Base-by-base conservation (phyloP, 1,140 invertebrate genomes). In the Streblospio benedicti region DNA sequence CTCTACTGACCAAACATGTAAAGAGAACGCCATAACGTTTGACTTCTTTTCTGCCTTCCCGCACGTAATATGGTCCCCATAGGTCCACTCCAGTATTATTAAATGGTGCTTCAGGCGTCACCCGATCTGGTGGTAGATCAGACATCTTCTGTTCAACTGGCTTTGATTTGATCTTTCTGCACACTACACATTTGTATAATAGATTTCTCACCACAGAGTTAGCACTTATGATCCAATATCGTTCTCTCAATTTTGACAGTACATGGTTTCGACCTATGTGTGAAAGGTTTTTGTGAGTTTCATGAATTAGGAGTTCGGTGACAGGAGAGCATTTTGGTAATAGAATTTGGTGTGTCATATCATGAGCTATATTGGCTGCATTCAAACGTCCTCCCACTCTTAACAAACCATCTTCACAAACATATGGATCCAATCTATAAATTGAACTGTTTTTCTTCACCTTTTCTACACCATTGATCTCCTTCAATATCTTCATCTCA, bases 11-110 rank as follows among this genome's bases (percentile, higher is more conserved):
- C 47, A 67, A 23, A 44, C 62, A 68, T 14, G 62, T 66, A 44
- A 70, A 49, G 30, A 69, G 45, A 9, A 67, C 35, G 38, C 64
- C 65, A 58, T 47, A 59, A 30, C 27, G 45, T 56, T 43, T 57
- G n/a, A 31, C 59, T 61, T 35, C 63, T 35, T 65, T 65, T 1
- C 61, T 51, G 14, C 60, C 65, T 23, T 66, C 33, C 27, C 65
- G 67, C 4, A 63, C 60, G 2, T 57, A n/a, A 18, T 60, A 65
- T 2, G 65, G 68, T 28, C 68, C 63, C 59, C 66, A 68, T 28
- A 38, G 58, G 41, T 64, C 67, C 32, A 64, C 43, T 6, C 60
- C 62, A 50, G 62, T 58, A 50, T 44, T 47, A 28, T 44, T 69
- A 54, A 62, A 70, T 14, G 63, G 61, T 12, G 63, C 58, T 44